phyloP scores from a whole-genome alignment of 2,888 invertebrate genomes.

The Stegophylla sp. region DNA sequence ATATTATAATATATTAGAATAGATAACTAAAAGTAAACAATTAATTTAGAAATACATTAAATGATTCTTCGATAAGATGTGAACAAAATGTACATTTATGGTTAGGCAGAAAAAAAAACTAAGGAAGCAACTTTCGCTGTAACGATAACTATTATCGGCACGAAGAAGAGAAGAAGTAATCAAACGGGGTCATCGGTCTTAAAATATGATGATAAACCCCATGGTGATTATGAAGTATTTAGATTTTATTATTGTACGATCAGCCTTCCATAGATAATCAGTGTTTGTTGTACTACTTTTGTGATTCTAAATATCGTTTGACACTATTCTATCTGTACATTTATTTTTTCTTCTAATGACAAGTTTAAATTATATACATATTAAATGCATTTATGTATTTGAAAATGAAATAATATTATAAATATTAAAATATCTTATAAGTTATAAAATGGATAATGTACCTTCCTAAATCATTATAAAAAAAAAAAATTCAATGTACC shows the following conservation, averaged over 20 bases:
- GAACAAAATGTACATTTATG: not conserved
- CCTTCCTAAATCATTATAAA: too few species aligned
- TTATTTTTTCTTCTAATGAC: not conserved
- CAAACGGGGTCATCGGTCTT: constrained; percentile 29
- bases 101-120: not conserved
- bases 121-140: constrained; percentile 26
- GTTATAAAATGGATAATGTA: too few species aligned
- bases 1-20: not conserved
- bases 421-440: too few species aligned
- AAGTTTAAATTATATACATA: not conserved
- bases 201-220: constrained; percentile 6
- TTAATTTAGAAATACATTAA: constrained; percentile 14
- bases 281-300: constrained; percentile 4
- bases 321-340: not conserved
- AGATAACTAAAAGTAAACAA: not conserved
- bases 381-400: too few species aligned
- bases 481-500: too few species aligned
- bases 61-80: not conserved
- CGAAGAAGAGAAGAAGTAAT: constrained; percentile 23
- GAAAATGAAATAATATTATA: too few species aligned
- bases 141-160: constrained; percentile 7
- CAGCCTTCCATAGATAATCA: constrained; percentile 13
- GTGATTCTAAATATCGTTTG: not conserved
- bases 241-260: constrained; percentile 18
- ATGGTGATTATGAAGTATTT: constrained; percentile 19